Base-by-base conservation (phyloP, 1,140 invertebrate genomes). In the Protaetia brevitarsis region DNA sequence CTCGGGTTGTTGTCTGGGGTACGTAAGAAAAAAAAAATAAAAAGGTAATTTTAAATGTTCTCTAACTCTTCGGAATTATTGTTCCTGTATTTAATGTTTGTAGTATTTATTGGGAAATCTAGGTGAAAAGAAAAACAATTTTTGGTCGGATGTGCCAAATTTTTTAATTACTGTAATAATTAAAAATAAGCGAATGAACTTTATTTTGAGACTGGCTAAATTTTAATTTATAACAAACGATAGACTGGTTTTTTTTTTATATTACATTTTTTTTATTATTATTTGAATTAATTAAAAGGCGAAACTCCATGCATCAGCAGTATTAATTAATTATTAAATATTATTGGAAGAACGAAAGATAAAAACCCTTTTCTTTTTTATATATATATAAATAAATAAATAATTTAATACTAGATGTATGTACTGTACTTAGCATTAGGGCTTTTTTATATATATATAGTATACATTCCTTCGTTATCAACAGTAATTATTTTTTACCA, bases 81-180 rank as follows among this genome's bases (percentile, higher is more conserved):
- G 16, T 37, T 13, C 34, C 10, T 37, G 10, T 37, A 7, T 7
- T 37, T 37, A 37, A 37, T 37, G 23, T 56, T 56, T 19, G 51
- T 27, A 23, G 19, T 56, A 56, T 56, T 56, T 56, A 56, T 56
- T 56, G 51, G 51, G 23, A 56, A 37, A 37, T 11, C n/a, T 11
- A 37, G 16, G 11, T 31, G 5, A 31, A 31, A 11, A 31, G 11
- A 31, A 31, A 31, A 37, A 10, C 11, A 11, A 23, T 56, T 56
- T 27, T 23, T 56, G 26, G 51, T 56, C 26, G 11, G 16, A 23
- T 10, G 51, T 56, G 51, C 51, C 51, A 56, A 56, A 56, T 56
- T 56, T 21, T 37, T 13, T 37, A 13, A 37, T 37, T 11, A 37
- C 16, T 11, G 16, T 37, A n/a, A 36, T 2, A 10, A 7, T n/a